phyloP scores from a whole-genome alignment of 2,113 vertebrate genomes.

The Crotalus viridis region DNA sequence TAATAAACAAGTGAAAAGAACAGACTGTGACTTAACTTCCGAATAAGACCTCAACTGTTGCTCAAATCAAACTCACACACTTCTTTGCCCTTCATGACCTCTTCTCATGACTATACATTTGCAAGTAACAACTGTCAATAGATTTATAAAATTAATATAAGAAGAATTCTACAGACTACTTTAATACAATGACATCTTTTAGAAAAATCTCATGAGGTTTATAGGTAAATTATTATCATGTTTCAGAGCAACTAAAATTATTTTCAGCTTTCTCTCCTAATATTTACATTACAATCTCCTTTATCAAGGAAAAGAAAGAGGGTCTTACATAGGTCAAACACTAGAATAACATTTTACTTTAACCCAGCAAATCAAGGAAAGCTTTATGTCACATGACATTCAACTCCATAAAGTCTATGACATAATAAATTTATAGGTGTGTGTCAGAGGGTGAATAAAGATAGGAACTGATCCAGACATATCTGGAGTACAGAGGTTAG shows the following conservation, averaged over 20 bases:
- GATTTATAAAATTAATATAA: neutral
- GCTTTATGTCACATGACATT: neutral
- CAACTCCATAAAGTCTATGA: neutral
- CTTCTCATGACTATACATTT: neutral
- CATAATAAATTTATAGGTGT: neutral
- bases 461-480: neutral
- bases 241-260: neutral
- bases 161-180: neutral
- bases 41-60: neutral
- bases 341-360: neutral
- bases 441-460: neutral
- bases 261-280: constrained; percentile 4
- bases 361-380: neutral
- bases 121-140: neutral
- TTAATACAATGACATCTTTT: neutral
- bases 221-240: neutral
- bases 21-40: constrained; percentile 58
- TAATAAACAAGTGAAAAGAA: constrained; percentile 60
- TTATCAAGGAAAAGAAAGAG: neutral
- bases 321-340: neutral
- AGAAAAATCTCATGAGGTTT: neutral
- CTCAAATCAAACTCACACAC: neutral
- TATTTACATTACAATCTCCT: neutral
- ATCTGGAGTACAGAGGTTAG: neutral
- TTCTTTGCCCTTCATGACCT: neutral